A percentile compares a stretch with the other conserved stretches of the same genome.
Conservation (phyloP, 1,140 invertebrate species). For the Drosophila tsacasi region DNA sequence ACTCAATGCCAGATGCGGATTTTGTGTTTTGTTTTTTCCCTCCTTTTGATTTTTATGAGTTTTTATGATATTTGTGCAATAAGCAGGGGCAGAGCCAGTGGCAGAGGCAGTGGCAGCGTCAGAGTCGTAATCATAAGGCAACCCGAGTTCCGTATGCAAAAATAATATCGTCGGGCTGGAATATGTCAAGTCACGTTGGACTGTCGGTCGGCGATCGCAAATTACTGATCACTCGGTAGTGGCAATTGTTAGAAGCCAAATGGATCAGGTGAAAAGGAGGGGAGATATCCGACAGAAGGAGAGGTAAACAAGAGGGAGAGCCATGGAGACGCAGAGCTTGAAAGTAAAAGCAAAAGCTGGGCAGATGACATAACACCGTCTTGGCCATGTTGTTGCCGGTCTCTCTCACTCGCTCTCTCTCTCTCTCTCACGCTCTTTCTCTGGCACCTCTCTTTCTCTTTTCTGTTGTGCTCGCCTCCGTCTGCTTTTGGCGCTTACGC, state of each 20-base stretch:
- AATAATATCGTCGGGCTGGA: neutral
- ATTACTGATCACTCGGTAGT: constrained; percentile 22
- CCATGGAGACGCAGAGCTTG: constrained; percentile 1
- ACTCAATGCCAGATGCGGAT: constrained; percentile 48
- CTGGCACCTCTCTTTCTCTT: neutral
- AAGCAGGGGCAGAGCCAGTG: constrained; percentile 2
- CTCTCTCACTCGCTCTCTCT: neutral
- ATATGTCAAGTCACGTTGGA: constrained; percentile 40
- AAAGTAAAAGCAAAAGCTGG: constrained; percentile 44
- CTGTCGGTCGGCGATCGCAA: constrained; percentile 10
- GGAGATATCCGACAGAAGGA: neutral
- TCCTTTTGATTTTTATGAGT: constrained; percentile 17
- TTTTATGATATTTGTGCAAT: constrained; percentile 47
- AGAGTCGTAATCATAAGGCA: constrained; percentile 22
- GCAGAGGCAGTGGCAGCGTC: no score
- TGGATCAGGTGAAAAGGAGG: constrained; percentile 22
- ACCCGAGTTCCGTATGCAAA: constrained; percentile 40
- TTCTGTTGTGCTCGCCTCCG: constrained; percentile 31
- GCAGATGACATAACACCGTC: constrained; percentile 48
- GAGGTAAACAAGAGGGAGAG: neutral
- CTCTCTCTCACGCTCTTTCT: neutral
- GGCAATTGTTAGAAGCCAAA: constrained; percentile 51
- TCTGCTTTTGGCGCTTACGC: constrained; percentile 53
- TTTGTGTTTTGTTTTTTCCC: constrained; percentile 5
- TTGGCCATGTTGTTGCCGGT: constrained; percentile 31